Percentiles rank a stretch among this genome's conserved stretches.
Evolutionary conservation across 2,113 vertebrate genomes (phyloP).

Genomic region (Thamnophis sirtalis): DNA sequence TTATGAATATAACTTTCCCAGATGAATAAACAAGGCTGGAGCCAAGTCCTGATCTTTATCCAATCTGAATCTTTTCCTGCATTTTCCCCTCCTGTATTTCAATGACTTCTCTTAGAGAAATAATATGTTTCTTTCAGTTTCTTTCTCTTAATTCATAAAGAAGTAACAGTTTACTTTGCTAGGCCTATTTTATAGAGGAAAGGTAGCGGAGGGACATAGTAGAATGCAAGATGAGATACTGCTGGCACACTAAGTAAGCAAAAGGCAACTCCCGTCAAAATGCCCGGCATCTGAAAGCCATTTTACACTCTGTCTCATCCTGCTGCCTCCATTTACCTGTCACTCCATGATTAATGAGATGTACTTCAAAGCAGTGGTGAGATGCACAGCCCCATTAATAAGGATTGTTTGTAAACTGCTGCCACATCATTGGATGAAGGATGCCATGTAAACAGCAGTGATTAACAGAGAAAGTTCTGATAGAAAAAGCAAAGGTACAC

Average conservation of each 20-base stretch:
- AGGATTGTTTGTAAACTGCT: slow-evolving; percentile 29
- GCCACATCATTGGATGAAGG: slow-evolving; percentile 27
- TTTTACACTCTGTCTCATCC: slow-evolving; percentile 15
- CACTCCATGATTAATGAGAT: slow-evolving; percentile 27
- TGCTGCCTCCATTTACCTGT: slow-evolving; percentile 22
- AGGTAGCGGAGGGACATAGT: background rate
- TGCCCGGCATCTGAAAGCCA: slow-evolving; percentile 8
- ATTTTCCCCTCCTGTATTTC: background rate
- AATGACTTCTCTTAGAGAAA: background rate
- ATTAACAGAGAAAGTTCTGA: slow-evolving; percentile 23
- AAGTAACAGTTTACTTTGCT: background rate
- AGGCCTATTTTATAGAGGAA: background rate
- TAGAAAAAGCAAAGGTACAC: background rate
- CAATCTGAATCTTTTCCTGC: background rate
- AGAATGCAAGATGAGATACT: background rate
- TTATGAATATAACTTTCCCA: background rate
- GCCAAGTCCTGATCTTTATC: background rate
- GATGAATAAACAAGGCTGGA: background rate
- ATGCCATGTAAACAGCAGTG: slow-evolving; percentile 28
- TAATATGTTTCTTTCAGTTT: background rate
- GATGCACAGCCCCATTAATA: slow-evolving; percentile 27
- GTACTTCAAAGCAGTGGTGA: slow-evolving; percentile 15
- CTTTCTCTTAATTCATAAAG: background rate
- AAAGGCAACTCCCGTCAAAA: slow-evolving; percentile 2
- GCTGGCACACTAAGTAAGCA: background rate